These are phyloP conservation scores for Phlogophora meticulosa DNA, from an alignment of 2,888 invertebrate species.

Conservation along the genomic window DNA sequence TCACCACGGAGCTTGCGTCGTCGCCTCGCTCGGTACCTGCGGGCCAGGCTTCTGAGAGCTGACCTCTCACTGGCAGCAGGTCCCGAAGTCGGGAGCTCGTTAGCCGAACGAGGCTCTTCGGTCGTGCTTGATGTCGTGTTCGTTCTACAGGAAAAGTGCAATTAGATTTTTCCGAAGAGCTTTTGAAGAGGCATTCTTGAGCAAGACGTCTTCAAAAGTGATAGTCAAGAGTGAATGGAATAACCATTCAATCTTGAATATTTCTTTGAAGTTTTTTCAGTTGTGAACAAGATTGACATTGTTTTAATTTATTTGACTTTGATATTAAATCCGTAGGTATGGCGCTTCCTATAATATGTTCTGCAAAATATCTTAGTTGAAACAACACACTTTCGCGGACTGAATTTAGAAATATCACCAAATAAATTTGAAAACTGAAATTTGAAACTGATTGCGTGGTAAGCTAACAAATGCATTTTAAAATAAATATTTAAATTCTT, in stretches of 20 bases:
- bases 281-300: not conserved
- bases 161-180: constrained; percentile 28
- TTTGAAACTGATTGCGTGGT: not conserved
- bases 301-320: not conserved
- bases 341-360: not conserved
- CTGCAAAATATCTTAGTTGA: not conserved
- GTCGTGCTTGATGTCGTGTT: constrained; percentile 85
- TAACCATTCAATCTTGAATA: not conserved
- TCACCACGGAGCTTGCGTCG: constrained; percentile 86
- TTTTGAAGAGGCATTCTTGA: constrained; percentile 4
- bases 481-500: constrained; percentile 32
- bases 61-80: constrained; percentile 92
- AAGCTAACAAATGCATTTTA: constrained; percentile 13
- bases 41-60: constrained; percentile 93
- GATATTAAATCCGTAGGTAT: not conserved
- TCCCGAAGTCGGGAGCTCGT: constrained; percentile 92
- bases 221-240: not conserved
- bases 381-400: not conserved
- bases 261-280: not conserved
- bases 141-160: constrained; percentile 52
- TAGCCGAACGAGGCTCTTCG: constrained; percentile 89
- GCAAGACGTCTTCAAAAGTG: constrained; percentile 9
- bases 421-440: not conserved
- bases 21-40: constrained; percentile 91
- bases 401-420: not conserved